A percentile compares a stretch with the other conserved stretches of the same genome.
Conservation (phyloP, 2,888 invertebrate species). For the Lydus trimaculatus region DNA sequence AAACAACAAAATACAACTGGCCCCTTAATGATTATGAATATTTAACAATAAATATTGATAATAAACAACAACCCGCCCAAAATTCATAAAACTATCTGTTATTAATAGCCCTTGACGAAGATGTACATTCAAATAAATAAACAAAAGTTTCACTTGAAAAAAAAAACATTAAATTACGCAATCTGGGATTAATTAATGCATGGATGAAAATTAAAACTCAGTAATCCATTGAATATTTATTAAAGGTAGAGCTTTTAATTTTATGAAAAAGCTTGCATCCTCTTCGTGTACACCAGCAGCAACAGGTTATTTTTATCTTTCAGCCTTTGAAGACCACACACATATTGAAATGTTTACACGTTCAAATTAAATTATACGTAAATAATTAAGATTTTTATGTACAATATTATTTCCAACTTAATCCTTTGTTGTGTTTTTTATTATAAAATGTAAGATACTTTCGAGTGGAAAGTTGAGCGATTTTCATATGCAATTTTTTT, state of each 20-base stretch:
- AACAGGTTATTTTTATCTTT: slow-evolving; percentile 34
- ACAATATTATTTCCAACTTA: not conserved
- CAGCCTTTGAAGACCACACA: slow-evolving; percentile 29
- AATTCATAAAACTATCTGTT: slow-evolving; percentile 28
- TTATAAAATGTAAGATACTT: too few relatives aligned
- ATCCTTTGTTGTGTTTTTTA: too few relatives aligned
- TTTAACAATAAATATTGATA: slow-evolving; percentile 26
- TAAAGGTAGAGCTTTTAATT: slow-evolving; percentile 32
- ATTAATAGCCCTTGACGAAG: slow-evolving; percentile 27
- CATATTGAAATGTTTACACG: slow-evolving; percentile 25
- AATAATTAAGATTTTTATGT: slow-evolving; percentile 18
- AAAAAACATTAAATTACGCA: slow-evolving; percentile 14
- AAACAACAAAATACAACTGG: not conserved
- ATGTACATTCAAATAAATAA: too few relatives aligned
- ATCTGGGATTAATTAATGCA: slow-evolving; percentile 27
- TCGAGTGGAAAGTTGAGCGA: too few relatives aligned
- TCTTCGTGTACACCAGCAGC: slow-evolving; percentile 20
- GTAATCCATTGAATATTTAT: slow-evolving; percentile 31
- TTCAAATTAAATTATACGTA: slow-evolving; percentile 26
- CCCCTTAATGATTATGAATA: slow-evolving; percentile 1
- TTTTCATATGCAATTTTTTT: too few relatives aligned
- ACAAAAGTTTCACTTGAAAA: too few relatives aligned
- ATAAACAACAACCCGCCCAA: slow-evolving; percentile 25
- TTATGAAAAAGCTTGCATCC: slow-evolving; percentile 26
- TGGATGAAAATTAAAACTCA: slow-evolving; percentile 30